Conservation (phyloP, 1,140 invertebrate species). For the Gryllus bimaculatus region DNA sequence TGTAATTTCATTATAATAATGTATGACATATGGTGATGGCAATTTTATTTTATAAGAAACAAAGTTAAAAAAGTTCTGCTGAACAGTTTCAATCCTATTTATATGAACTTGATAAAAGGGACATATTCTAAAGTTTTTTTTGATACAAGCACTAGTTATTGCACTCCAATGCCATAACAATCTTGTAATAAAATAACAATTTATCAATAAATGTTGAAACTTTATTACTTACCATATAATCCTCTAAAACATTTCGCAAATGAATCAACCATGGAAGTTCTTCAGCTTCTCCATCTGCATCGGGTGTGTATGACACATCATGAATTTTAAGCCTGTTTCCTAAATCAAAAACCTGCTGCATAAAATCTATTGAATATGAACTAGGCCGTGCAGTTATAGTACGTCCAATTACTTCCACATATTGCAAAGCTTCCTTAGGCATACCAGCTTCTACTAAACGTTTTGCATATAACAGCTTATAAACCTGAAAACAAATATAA, state of each 20-base stretch:
- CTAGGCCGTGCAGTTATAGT: constrained; percentile 44
- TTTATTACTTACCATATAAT: constrained; percentile 8
- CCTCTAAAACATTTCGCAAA: constrained; percentile 7
- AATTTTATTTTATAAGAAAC: too few relatives aligned
- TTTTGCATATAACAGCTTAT: constrained; percentile 53
- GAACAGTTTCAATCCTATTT: too few relatives aligned
- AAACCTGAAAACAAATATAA: constrained; percentile 42
- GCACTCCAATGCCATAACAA: too few relatives aligned
- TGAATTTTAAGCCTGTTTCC: constrained; percentile 67
- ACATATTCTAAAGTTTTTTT: too few relatives aligned
- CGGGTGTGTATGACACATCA: constrained; percentile 54
- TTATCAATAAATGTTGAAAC: too few relatives aligned
- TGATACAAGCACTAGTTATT: too few relatives aligned
- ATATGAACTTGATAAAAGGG: too few relatives aligned
- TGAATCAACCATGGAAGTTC: constrained; percentile 25
- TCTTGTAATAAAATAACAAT: too few relatives aligned
- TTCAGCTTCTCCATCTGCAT: constrained; percentile 27
- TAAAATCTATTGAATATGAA: constrained; percentile 46
- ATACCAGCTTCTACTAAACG: constrained; percentile 70
- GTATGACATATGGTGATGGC: too few relatives aligned
- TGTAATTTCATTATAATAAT: too few relatives aligned
- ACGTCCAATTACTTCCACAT: constrained; percentile 67
- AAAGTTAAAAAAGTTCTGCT: too few relatives aligned
- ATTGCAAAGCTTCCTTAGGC: constrained; percentile 65
- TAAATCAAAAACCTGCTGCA: constrained; percentile 52